Percentiles rank a stretch among this genome's conserved stretches.
These are phyloP conservation scores for Chunga burmeisteri DNA, from an alignment of 2,113 vertebrate species.

Conservation along the genomic window DNA sequence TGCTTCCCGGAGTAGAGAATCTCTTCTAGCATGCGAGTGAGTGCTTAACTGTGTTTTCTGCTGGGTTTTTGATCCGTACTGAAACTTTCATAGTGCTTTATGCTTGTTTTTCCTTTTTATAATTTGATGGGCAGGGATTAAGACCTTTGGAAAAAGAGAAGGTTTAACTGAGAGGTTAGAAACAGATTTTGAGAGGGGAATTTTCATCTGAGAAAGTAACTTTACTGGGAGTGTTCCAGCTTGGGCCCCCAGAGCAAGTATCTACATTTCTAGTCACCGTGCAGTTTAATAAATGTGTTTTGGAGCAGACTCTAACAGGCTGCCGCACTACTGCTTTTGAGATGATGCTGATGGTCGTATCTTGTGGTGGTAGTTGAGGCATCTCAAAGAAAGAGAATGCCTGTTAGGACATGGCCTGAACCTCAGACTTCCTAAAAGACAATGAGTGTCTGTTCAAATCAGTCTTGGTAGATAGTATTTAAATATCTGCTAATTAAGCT, in stretches of 20 bases:
- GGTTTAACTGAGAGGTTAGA: not conserved
- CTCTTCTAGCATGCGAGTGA: not conserved
- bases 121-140: not conserved
- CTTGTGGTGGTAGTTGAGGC: not conserved
- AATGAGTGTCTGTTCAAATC: not conserved
- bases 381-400: not conserved
- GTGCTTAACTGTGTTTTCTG: not conserved
- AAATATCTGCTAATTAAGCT: conserved; percentile 50
- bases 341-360: not conserved
- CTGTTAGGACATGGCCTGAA: fast-evolving
- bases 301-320: not conserved
- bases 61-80: fast-evolving
- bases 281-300: fast-evolving
- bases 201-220: not conserved
- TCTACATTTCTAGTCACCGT: fast-evolving
- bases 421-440: not conserved
- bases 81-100: not conserved
- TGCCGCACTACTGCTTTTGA: fast-evolving
- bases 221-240: fast-evolving
- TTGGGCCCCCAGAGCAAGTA: not conserved
- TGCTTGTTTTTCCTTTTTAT: not conserved
- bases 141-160: not conserved
- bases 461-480: not conserved
- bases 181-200: not conserved
- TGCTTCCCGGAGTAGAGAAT: fast-evolving